Evolutionary conservation across 2,888 invertebrate genomes (phyloP).

Genomic region (Timema podura): DNA sequence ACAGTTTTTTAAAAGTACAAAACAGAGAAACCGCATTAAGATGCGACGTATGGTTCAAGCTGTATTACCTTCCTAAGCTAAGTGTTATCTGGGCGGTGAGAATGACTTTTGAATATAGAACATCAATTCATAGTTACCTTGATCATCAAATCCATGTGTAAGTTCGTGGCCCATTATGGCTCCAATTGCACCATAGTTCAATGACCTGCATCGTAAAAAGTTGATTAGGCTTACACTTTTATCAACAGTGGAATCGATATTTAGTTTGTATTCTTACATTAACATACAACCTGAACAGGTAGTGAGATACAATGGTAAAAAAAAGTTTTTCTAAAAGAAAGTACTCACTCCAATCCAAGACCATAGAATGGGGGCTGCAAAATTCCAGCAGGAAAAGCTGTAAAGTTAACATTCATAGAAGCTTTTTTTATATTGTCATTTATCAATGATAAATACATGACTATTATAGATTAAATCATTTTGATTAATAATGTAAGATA

Average conservation of each 20-base stretch:
- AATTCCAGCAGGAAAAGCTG: slow-evolving; percentile 34
- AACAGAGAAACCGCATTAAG: too few species aligned
- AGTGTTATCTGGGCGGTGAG: too few species aligned
- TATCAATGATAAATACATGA: neutral
- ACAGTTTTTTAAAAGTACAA: too few species aligned
- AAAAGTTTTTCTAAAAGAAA: neutral
- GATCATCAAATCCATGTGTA: slow-evolving; percentile 34
- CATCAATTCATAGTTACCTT: slow-evolving; percentile 25
- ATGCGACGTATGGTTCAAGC: too few species aligned
- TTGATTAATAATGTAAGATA: neutral
- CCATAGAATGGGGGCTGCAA: slow-evolving; percentile 34
- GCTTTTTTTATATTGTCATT: too few species aligned
- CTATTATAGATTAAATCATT: too few species aligned
- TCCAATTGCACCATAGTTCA: slow-evolving; percentile 34
- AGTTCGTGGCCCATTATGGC: slow-evolving; percentile 34
- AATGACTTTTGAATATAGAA: too few species aligned
- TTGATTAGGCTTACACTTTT: neutral
- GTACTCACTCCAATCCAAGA: slow-evolving; percentile 33
- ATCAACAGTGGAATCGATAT: too few species aligned
- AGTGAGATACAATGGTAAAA: neutral
- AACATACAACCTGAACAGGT: neutral
- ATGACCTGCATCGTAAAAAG: slow-evolving; percentile 25
- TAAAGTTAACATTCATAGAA: neutral
- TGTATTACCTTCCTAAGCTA: too few species aligned
- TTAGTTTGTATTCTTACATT: slow-evolving; percentile 1